Base-by-base conservation (phyloP, 2,113 vertebrate species). In the Corythornis cristatus region DNA sequence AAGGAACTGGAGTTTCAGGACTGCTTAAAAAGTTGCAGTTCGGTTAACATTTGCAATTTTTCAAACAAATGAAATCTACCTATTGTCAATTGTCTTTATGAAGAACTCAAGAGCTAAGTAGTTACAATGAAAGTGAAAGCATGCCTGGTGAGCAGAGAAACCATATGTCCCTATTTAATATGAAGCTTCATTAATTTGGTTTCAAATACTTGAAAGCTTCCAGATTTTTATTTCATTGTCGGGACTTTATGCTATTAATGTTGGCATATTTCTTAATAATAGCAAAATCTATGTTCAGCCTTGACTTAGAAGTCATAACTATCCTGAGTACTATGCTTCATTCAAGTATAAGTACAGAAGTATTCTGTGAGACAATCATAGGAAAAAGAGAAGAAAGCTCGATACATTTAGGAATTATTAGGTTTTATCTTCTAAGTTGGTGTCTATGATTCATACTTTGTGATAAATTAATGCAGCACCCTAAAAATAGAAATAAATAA, bases 401-500 rank as follows among this genome's bases (percentile, higher is more conserved):
- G 73, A 31, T 85, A 31, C 40, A 43, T 62, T 89, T 95, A 72
- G 53, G 45, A 80, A 20, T 22, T 37, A 31, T 71, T 50, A 60
- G 56, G 74, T 35, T 81, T 84, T 1, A 2, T 72, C 70, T 54
- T 57, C 21, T 37, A 18, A 58, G 7, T 25, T 77, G 74, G 60
- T 74, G n/a, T 78, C 62, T 84, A 72, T 81, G 65, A 83, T 83
- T 93, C 40, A 87, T 46, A 58, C 18, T 83, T 86, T 67, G 66
- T 73, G 66, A 93, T 77, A 93, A 94, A 90, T 84, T 73, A 92
- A 85, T 91, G 43, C 40, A 80, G 31, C 28, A 56, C 37, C 26
- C 67, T 76, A 40, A 92, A 91, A 89, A 79, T 62, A 90, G 70
- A 89, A 92, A 92, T 56, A 86, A 93, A 22, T 56, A 37, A 72